Evolutionary conservation across 2,888 invertebrate species (phyloP).

Genomic region (Clanis bilineata): DNA sequence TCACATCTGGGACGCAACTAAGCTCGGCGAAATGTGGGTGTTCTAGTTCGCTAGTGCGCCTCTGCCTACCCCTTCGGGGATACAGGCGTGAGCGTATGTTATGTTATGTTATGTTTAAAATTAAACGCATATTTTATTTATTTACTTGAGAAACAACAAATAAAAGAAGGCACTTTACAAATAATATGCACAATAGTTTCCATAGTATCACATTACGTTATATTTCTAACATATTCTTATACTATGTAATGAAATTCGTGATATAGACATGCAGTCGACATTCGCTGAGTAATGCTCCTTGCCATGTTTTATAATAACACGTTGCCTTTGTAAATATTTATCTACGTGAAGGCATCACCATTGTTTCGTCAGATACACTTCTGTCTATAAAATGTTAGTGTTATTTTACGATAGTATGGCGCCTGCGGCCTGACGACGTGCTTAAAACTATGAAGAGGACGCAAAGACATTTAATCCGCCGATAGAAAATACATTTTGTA

Average conservation of each 20-base stretch:
- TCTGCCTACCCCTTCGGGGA: not conserved
- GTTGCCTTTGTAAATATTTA: constrained; percentile 18
- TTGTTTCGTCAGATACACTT: constrained; percentile 16
- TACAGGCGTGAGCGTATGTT: no score
- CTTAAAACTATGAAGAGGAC: not conserved
- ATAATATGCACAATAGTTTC: no score
- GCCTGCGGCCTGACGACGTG: not conserved
- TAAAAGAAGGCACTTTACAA: no score
- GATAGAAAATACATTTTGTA: not conserved
- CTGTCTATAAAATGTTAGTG: constrained; percentile 11
- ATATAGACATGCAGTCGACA: not conserved
- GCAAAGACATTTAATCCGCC: not conserved
- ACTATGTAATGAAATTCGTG: not conserved
- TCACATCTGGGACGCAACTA: not conserved
- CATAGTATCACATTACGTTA: no score
- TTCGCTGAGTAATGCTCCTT: constrained; percentile 14
- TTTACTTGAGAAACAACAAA: no score
- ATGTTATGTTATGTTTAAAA: no score
- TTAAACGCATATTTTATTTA: no score
- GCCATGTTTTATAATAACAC: constrained; percentile 13
- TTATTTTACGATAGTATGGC: constrained; percentile 18
- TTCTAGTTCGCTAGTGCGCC: no score
- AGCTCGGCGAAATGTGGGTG: not conserved
- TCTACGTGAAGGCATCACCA: constrained; percentile 15
- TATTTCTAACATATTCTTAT: not conserved